phyloP scores from a whole-genome alignment of 2,888 invertebrate genomes.

The Drosophila fulvimacula region DNA sequence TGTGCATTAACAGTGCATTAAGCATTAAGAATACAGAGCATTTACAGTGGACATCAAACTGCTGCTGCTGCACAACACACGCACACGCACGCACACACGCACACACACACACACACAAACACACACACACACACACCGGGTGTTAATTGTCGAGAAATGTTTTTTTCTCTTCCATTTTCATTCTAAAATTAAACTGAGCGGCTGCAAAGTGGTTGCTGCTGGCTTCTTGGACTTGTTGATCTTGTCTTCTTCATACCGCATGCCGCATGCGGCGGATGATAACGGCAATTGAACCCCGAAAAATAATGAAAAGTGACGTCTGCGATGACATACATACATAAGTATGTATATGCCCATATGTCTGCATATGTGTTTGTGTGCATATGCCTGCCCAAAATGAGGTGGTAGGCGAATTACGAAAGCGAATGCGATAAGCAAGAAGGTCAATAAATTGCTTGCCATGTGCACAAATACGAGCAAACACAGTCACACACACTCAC shows the following conservation, averaged over 20 bases:
- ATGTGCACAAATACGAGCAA: constrained; percentile 40
- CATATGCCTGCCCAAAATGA: constrained; percentile 27
- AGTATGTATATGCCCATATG: no score
- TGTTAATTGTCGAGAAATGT: constrained; percentile 45
- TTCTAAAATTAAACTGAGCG: constrained; percentile 24
- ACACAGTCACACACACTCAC: constrained; percentile 5
- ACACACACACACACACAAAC: constrained; percentile 20
- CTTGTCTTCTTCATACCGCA: constrained; percentile 20
- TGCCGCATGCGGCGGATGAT: constrained; percentile 32
- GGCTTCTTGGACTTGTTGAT: constrained; percentile 17
- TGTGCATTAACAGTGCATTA: constrained; percentile 7
- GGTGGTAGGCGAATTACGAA: constrained; percentile 49
- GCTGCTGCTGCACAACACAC: constrained; percentile 13
- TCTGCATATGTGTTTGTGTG: background rate
- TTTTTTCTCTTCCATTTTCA: background rate
- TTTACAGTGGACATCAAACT: constrained; percentile 41
- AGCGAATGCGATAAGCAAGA: constrained; percentile 70
- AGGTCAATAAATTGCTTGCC: constrained; percentile 74
- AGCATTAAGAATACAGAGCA: constrained; percentile 1
- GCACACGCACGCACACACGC: constrained; percentile 3
- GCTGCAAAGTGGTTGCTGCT: constrained; percentile 33
- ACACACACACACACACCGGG: constrained; percentile 25
- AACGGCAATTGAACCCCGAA: constrained; percentile 39
- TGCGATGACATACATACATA: constrained; percentile 8
- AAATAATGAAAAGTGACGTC: constrained; percentile 49